These are phyloP conservation scores for Crypturellus undulatus DNA, from an alignment of 2,113 vertebrate genomes.

Conservation along the genomic window DNA sequence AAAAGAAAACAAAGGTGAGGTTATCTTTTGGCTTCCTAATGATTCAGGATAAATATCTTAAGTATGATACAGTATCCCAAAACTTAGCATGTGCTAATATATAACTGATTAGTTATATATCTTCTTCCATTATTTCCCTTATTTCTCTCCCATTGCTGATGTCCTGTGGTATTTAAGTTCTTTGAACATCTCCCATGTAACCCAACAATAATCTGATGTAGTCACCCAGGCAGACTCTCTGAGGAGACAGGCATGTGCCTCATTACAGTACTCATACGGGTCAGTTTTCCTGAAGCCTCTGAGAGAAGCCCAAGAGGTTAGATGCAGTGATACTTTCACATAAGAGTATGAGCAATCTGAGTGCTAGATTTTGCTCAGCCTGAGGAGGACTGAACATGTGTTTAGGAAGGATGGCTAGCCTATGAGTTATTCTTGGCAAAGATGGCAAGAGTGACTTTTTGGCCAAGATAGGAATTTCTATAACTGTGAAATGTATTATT, in stretches of 20 bases:
- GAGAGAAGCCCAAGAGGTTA: neutral
- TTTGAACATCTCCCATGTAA: neutral
- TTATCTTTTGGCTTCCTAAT: neutral
- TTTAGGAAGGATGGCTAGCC: neutral
- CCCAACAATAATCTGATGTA: neutral
- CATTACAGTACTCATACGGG: neutral
- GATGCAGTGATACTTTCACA: neutral
- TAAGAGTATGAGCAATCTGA: neutral
- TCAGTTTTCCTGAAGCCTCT: neutral
- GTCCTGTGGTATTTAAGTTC: neutral
- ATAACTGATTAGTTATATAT: neutral
- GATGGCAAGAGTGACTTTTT: neutral
- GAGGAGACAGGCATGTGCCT: neutral
- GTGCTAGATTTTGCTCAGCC: neutral
- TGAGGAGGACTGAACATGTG: neutral
- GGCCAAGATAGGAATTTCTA: neutral
- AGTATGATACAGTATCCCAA: neutral
- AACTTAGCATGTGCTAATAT: rapidly evolving
- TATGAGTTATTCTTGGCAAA: neutral
- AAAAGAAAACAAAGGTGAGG: neutral
- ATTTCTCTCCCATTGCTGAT: neutral
- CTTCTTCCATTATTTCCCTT: neutral
- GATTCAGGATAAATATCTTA: neutral
- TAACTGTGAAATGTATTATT: neutral
- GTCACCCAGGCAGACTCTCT: neutral